A percentile compares a stretch with the other conserved stretches of the same genome.
Conservation (phyloP, 2,888 invertebrate genomes). For the Tortrix viridana region DNA sequence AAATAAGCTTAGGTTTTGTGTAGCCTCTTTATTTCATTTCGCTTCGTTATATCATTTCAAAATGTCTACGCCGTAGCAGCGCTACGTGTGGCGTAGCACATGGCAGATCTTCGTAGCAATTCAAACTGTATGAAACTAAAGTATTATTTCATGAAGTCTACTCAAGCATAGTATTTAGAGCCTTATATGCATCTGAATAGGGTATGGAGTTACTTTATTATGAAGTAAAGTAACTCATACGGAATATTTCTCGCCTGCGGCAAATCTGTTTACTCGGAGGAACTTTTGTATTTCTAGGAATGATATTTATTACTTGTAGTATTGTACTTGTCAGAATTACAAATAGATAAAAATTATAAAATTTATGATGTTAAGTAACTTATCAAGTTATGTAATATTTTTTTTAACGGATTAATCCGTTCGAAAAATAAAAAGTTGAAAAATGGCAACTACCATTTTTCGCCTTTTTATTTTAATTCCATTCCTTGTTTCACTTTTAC, state of each 20-base stretch:
- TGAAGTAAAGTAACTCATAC: not conserved
- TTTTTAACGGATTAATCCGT: too few relatives aligned
- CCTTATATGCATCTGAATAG: not conserved
- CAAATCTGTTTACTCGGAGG: constrained; percentile 22
- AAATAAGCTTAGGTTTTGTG: too few relatives aligned
- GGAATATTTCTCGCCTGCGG: constrained; percentile 15
- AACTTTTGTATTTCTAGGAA: constrained; percentile 15
- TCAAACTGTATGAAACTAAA: constrained; percentile 9
- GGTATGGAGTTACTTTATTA: not conserved
- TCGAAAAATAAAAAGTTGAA: too few relatives aligned
- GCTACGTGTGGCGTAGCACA: constrained; percentile 21
- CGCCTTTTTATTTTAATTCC: too few relatives aligned
- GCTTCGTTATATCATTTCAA: constrained; percentile 12
- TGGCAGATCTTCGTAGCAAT: constrained; percentile 25
- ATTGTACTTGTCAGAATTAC: too few relatives aligned
- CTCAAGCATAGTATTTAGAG: not conserved
- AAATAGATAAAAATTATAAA: too few relatives aligned
- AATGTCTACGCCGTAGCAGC: constrained; percentile 10
- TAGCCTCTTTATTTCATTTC: not conserved
- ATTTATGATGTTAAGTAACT: too few relatives aligned
- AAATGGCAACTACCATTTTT: too few relatives aligned
- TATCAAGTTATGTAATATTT: too few relatives aligned
- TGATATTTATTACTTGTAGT: constrained; percentile 14
- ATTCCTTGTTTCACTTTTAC: too few relatives aligned
- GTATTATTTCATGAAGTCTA: constrained; percentile 13